Evolutionary conservation across 2,888 invertebrate species (phyloP), one percentile per base, ranked within the genome.

Genomic region (Cosmia trapezina): DNA sequence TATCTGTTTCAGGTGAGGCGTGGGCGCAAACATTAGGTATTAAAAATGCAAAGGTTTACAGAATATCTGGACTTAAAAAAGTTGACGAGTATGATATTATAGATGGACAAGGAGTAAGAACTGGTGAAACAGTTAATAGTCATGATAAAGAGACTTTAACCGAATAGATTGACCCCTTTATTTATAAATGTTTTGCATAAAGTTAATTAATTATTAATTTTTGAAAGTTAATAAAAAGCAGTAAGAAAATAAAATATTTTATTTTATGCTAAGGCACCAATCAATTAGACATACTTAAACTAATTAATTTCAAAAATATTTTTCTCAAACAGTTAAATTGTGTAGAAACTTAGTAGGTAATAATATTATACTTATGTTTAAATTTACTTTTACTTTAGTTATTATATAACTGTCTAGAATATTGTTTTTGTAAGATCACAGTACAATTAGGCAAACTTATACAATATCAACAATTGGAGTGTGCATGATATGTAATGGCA

Each of bases 1-100:
- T 5, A 56, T 43, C 9, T 53, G 56, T 96, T 96, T 80, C 93
- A 97, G 97, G 94, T 79, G 92, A 92, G 87, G 95, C 96, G 75
- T 97, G 97, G 96, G 95, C 96, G 3, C 95, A 95, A 81, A 94
- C 96, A 22, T 90, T 97, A 77, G 96, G 96, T 71, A 96, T 97
- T 68, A 94, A 95, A 85, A 96, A 97, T 90, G 97, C 97, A 4
- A 96, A 94, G 83, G 97, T 97, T 1, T 93, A 96, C 57, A 95
- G 94, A 90, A 90, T 97, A 88, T 93, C 95, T 56, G 97, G 97
- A n/a, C 90, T 97, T 4, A 85, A 78, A 56, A 94, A 95, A 63
- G 93, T 94, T 8, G 95, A 94, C 81, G 96, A 96, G 87, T 96
- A 96, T 93, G 94, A 95, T 47, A 96, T 96, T 79, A 86, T 95